These are phyloP conservation scores for Pherbina coryleti DNA, from an alignment of 2,888 invertebrate genomes.

Conservation along the genomic window DNA sequence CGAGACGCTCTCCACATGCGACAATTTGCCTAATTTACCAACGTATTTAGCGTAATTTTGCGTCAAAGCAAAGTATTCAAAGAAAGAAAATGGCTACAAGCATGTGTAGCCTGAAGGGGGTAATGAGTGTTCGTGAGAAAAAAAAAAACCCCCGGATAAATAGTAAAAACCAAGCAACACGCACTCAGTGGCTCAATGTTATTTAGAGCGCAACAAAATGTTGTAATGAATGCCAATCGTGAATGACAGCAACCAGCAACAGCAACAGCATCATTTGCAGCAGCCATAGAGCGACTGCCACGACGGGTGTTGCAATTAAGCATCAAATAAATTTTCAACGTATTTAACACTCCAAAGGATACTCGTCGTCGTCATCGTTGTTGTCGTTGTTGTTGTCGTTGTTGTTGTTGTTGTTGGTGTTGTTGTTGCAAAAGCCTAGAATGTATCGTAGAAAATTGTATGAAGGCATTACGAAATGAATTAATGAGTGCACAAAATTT, in stretches of 20 bases:
- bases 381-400: background rate
- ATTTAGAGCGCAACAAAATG: conserved; percentile 7
- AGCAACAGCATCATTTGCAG: conserved; percentile 22
- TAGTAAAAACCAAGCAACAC: background rate
- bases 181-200: background rate
- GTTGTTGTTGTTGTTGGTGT: background rate
- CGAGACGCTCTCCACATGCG: conserved; percentile 1
- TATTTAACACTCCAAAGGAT: conserved; percentile 23
- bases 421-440: background rate
- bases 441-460: too few species aligned
- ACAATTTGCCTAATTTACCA: conserved; percentile 20
- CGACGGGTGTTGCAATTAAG: conserved; percentile 20
- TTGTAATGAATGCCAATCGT: conserved; percentile 3
- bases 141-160: background rate
- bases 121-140: background rate
- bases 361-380: background rate
- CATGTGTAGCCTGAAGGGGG: background rate
- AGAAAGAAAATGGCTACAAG: background rate
- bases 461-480: too few species aligned
- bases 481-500: too few species aligned
- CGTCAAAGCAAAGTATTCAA: background rate
- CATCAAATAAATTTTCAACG: conserved; percentile 12
- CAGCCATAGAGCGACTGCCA: conserved; percentile 28
- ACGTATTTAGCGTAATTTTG: conserved; percentile 7
- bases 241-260: conserved; percentile 26